phyloP scores from a whole-genome alignment of 2,113 vertebrate genomes.

The Gallinago media region DNA sequence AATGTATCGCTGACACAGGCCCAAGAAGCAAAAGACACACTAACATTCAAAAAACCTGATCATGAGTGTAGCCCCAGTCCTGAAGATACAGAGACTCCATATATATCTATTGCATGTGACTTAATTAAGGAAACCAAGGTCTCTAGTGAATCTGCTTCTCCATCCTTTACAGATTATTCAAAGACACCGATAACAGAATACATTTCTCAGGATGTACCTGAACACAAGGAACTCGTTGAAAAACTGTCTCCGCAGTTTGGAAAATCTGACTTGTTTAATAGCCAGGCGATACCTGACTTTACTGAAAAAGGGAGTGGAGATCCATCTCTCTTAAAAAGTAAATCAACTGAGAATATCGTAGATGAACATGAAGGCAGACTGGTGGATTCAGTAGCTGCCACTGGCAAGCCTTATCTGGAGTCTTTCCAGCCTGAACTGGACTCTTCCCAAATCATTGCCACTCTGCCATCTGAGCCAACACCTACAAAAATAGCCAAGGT shows the following conservation, averaged over 20 bases:
- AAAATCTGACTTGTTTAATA: conserved; percentile 74
- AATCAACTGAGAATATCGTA: conserved; percentile 3
- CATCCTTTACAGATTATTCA: conserved; percentile 65
- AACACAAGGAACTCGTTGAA: conserved; percentile 61
- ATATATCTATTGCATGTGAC: conserved; percentile 90
- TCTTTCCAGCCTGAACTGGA: conserved; percentile 65
- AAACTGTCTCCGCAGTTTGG: conserved; percentile 71
- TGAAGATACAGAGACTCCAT: conserved; percentile 79
- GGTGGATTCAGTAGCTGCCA: conserved; percentile 23
- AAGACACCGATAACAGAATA: conserved; percentile 39
- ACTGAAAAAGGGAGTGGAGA: conserved; percentile 66
- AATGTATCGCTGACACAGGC: conserved; percentile 66
- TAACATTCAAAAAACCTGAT: conserved; percentile 41
- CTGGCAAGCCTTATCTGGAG: conserved; percentile 76
- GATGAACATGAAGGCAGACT: conserved; percentile 25
- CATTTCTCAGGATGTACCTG: conserved; percentile 54
- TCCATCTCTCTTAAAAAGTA: conserved; percentile 42
- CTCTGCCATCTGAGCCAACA: background rate
- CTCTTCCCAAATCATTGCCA: background rate
- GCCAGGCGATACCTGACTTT: conserved; percentile 72
- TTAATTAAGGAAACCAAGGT: conserved; percentile 89
- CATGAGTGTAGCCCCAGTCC: conserved; percentile 15
- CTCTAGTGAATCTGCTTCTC: conserved; percentile 68
- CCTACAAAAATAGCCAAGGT: conserved; percentile 38
- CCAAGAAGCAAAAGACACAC: conserved; percentile 49